Evolutionary conservation across 2,888 invertebrate species (phyloP).

Genomic region (Drosophila mulleri): DNA sequence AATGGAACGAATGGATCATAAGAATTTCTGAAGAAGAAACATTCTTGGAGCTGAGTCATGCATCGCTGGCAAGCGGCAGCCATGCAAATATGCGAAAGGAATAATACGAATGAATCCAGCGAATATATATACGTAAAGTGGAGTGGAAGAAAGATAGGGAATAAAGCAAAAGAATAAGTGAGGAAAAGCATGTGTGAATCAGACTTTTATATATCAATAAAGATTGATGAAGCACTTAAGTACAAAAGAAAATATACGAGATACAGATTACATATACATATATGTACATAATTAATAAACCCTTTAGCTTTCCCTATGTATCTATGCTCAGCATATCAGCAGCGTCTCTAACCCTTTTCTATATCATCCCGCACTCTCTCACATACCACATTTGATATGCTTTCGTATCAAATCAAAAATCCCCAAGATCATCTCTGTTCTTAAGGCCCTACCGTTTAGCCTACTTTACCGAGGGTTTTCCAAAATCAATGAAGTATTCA

Average conservation of each 20-base stretch:
- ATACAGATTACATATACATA: not conserved
- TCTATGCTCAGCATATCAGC: not conserved
- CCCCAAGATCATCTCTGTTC: slow-evolving; percentile 10
- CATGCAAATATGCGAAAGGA: slow-evolving; percentile 18
- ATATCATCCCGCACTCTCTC: not conserved
- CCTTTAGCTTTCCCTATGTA: too few relatives aligned
- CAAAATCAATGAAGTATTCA: slow-evolving; percentile 3
- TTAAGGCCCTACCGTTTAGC: not conserved
- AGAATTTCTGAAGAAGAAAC: slow-evolving; percentile 12
- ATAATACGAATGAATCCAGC: not conserved
- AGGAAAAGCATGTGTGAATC: not conserved
- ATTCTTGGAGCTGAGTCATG: slow-evolving; percentile 44
- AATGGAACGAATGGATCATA: slow-evolving; percentile 9
- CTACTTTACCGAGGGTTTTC: not conserved
- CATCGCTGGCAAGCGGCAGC: slow-evolving; percentile 41
- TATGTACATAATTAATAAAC: too few relatives aligned
- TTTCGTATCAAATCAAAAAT: slow-evolving; percentile 4
- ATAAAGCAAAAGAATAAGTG: not conserved
- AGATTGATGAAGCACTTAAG: not conserved
- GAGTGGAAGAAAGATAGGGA: not conserved
- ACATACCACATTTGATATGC: not conserved
- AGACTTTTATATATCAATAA: not conserved
- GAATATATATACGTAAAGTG: not conserved
- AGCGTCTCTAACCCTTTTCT: not conserved
- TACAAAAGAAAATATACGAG: too few relatives aligned